phyloP scores from a whole-genome alignment of 2,797 vertebrate genomes.

The Onychomys torridus region DNA sequence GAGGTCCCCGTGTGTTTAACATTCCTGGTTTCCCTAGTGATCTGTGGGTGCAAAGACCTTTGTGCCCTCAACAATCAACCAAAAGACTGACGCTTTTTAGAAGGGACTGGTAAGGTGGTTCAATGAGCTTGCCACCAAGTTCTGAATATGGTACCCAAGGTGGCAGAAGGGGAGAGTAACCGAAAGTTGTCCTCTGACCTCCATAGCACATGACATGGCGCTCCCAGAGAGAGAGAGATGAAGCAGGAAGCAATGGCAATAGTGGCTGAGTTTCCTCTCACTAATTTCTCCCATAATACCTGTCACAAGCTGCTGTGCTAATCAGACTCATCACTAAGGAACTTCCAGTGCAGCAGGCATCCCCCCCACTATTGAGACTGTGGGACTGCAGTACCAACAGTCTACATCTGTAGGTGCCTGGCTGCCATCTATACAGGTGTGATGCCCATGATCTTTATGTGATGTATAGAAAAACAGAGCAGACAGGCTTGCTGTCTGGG shows the following conservation, averaged over 20 bases:
- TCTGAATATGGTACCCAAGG: background rate
- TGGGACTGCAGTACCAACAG: background rate
- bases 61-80: background rate
- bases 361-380: too few relatives aligned
- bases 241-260: background rate
- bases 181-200: background rate
- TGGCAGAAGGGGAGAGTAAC: background rate
- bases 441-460: background rate
- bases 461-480: background rate
- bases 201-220: background rate
- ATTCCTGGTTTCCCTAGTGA: background rate
- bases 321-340: background rate
- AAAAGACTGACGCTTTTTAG: background rate
- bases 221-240: too few relatives aligned
- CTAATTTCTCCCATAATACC: background rate
- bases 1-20: background rate
- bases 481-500: background rate
- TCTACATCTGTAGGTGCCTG: background rate
- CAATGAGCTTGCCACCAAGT: background rate
- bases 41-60: background rate
- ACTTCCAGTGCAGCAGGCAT: background rate
- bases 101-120: background rate
- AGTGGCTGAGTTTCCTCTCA: background rate
- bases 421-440: too few relatives aligned
- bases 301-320: background rate